A percentile compares a stretch with the other conserved stretches of the same genome.
These are phyloP conservation scores for Molorchus minor DNA, from an alignment of 2,888 invertebrate genomes.

Conservation along the genomic window DNA sequence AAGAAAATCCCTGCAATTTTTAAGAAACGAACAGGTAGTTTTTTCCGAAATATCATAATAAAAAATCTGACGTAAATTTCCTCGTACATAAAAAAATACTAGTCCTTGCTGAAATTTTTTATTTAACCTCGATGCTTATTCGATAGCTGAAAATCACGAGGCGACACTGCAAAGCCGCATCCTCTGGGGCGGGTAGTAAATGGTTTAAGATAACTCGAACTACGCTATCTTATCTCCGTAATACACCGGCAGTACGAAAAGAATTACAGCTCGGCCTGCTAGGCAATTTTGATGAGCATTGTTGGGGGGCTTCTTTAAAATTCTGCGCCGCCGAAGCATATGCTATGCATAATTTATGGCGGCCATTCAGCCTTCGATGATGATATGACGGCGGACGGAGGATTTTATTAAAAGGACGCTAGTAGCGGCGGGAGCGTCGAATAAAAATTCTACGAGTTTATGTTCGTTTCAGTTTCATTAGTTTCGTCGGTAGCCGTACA, in stretches of 20 bases:
- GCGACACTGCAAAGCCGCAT: not conserved
- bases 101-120: too few relatives aligned
- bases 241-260: constrained; percentile 27
- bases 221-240: constrained; percentile 30
- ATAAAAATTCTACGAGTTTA: too few relatives aligned
- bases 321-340: not conserved
- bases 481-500: too few relatives aligned
- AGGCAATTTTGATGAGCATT: constrained; percentile 7
- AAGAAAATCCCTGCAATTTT: too few relatives aligned
- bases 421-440: not conserved
- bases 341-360: constrained; percentile 6
- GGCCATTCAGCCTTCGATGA: not conserved
- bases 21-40: too few relatives aligned
- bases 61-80: too few relatives aligned
- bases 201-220: constrained; percentile 31
- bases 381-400: not conserved
- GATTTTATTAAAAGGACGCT: not conserved
- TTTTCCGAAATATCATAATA: too few relatives aligned
- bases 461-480: too few relatives aligned
- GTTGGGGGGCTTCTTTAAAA: not conserved
- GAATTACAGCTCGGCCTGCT: constrained; percentile 21
- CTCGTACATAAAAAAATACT: too few relatives aligned
- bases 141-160: too few relatives aligned
- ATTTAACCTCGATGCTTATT: too few relatives aligned
- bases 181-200: constrained; percentile 24